A percentile compares a stretch with the other conserved stretches of the same genome.
Evolutionary conservation across 2,797 vertebrate genomes (phyloP).

Genomic region (Heterohyrax brucei): DNA sequence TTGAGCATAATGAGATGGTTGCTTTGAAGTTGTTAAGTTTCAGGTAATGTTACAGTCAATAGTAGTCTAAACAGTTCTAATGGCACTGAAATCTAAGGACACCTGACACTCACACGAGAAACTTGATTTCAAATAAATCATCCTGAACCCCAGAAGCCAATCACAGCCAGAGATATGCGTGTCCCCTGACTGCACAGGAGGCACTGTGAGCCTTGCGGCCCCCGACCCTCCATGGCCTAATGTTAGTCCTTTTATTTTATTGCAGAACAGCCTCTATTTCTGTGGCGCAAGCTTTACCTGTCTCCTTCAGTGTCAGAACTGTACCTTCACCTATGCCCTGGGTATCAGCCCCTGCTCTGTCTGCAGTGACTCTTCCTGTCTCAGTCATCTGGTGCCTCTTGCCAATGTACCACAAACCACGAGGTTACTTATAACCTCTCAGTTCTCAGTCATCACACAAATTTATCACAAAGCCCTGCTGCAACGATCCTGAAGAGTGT

Average conservation of each 20-base stretch:
- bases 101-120: neutral
- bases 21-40: neutral
- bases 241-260: neutral
- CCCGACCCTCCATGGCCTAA: neutral
- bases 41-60: neutral
- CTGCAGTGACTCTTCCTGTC: neutral
- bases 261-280: neutral
- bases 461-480: neutral
- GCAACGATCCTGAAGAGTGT: neutral
- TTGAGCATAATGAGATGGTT: neutral
- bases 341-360: neutral
- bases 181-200: neutral
- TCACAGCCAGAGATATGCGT: neutral
- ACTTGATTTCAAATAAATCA: neutral
- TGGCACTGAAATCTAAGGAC: neutral
- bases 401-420: neutral
- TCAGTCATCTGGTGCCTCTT: neutral
- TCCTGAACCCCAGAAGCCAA: neutral
- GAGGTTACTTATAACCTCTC: neutral
- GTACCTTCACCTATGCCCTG: neutral
- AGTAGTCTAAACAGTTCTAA: neutral
- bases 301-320: neutral
- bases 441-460: neutral
- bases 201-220: neutral
- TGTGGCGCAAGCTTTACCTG: neutral